Evolutionary conservation across 1,140 invertebrate species (phyloP).

Genomic region (Drosophila malerkotliana): DNA sequence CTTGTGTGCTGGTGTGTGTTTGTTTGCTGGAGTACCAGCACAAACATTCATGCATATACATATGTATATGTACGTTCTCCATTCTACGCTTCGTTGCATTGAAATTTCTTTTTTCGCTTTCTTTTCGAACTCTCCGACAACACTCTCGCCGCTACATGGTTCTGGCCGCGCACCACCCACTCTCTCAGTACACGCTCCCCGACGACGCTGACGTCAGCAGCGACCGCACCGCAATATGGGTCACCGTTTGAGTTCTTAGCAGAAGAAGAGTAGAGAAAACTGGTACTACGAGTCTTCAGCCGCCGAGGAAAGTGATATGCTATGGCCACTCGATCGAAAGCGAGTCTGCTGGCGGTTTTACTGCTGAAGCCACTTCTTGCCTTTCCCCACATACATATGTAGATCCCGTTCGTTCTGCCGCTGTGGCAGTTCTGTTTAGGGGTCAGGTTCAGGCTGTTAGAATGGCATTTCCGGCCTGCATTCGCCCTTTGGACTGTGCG

Average conservation of each 20-base stretch:
- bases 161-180: slow-evolving; percentile 25
- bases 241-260: slow-evolving; percentile 64
- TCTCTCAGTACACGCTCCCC: slow-evolving; percentile 7
- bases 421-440: slow-evolving; percentile 22
- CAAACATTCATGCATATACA: slow-evolving; percentile 18
- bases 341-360: slow-evolving; percentile 58
- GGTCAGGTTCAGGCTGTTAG: slow-evolving; percentile 68
- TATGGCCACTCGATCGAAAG: slow-evolving; percentile 73
- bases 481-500: slow-evolving; percentile 8
- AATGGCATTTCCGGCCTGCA: slow-evolving; percentile 27
- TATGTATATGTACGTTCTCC: slow-evolving; percentile 45
- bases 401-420: neutral
- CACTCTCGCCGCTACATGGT: slow-evolving; percentile 34
- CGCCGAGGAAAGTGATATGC: slow-evolving; percentile 69
- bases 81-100: slow-evolving; percentile 77
- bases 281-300: slow-evolving; percentile 64
- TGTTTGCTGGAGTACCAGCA: slow-evolving; percentile 32
- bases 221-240: slow-evolving; percentile 57
- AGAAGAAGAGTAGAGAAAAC: slow-evolving; percentile 60
- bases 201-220: slow-evolving; percentile 17
- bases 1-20: slow-evolving; percentile 26
- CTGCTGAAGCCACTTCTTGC: neutral
- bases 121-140: slow-evolving; percentile 71
- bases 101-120: slow-evolving; percentile 82
- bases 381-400: neutral